Percentiles rank a stretch among this genome's conserved stretches.
phyloP scores from a whole-genome alignment of 2,113 vertebrate genomes.

The Circaetus cinerascens region DNA sequence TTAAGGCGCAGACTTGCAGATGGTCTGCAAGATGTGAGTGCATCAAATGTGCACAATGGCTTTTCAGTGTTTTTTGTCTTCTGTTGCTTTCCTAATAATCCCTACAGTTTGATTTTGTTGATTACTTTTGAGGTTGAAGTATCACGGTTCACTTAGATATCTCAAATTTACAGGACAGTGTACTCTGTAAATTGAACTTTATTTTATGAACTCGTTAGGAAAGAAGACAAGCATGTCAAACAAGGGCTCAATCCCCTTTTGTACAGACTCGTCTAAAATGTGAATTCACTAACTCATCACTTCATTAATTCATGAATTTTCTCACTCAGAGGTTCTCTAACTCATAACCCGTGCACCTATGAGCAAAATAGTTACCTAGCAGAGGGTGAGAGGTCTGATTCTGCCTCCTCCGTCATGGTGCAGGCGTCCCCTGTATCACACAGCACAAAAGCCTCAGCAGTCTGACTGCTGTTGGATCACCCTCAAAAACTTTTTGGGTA shows the following conservation, averaged over 20 bases:
- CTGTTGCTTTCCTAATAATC: not conserved
- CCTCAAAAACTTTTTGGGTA: not conserved
- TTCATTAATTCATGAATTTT: not conserved
- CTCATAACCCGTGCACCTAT: rapidly evolving
- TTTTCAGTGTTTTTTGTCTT: not conserved
- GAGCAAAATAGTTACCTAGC: not conserved
- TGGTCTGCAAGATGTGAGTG: not conserved
- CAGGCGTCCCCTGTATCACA: rapidly evolving
- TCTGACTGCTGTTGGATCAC: not conserved
- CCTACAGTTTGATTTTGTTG: not conserved
- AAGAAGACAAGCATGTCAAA: not conserved
- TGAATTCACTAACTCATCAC: not conserved
- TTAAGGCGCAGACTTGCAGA: not conserved
- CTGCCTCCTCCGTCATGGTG: rapidly evolving
- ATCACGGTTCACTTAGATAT: not conserved
- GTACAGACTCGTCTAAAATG: not conserved
- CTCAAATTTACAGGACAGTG: not conserved
- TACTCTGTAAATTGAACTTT: not conserved
- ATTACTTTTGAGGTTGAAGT: not conserved
- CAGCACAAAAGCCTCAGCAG: not conserved
- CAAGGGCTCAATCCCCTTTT: not conserved
- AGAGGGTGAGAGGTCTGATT: not conserved
- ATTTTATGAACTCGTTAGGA: not conserved
- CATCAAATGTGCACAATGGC: not conserved
- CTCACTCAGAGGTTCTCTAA: not conserved